Base-by-base conservation (phyloP, 2,888 invertebrate species). In the Trichopria drosophilae region DNA sequence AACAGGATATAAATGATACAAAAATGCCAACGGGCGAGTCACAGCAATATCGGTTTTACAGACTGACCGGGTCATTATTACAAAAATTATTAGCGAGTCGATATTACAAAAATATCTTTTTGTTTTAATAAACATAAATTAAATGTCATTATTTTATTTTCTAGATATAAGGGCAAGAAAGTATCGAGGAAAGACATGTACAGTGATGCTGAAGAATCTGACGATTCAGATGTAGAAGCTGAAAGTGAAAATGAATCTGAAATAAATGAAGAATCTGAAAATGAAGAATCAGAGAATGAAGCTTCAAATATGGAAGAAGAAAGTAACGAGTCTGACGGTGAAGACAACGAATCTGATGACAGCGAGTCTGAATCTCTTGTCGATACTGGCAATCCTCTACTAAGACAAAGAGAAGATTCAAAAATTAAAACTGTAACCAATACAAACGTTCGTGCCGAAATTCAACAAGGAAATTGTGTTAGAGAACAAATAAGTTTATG, bases 401-500 rank as follows among this genome's bases (percentile, higher is more conserved):
- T 79, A 60, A 64, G 79, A 65, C 71, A 76, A 15, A 44, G 57
- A 3, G 9, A 23, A 2, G 19, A 23, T 23, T 47, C 58, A 4
- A 34, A 50, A 3, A 82, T 85, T 76, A 79, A 82, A 70, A 81
- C 82, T 73, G 75, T 85, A 28, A 79, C 81, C 51, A 77, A 80
- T 12, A 76, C 77, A 45, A 80, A 83, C 65, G 56, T 79, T 2
- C 77, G 80, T 1, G 79, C 78, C 50, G 83, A 84, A 66, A 77
- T 84, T 0, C 82, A 84, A 60, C 87, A 86, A 69, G 88, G 87
- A 1, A 73, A 78, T 10, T 82, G 84, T 66, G 85, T 89, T 0
- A 80, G 84, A 66, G 87, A 84, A 63, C 88, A 90, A 68, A 71
- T 89, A 20, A 77, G 81, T 28, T 68, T 93, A 2, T 96, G 93